These are phyloP conservation scores for Neolamprologus longior DNA, from an alignment of 2,113 vertebrate species.

Conservation along the genomic window DNA sequence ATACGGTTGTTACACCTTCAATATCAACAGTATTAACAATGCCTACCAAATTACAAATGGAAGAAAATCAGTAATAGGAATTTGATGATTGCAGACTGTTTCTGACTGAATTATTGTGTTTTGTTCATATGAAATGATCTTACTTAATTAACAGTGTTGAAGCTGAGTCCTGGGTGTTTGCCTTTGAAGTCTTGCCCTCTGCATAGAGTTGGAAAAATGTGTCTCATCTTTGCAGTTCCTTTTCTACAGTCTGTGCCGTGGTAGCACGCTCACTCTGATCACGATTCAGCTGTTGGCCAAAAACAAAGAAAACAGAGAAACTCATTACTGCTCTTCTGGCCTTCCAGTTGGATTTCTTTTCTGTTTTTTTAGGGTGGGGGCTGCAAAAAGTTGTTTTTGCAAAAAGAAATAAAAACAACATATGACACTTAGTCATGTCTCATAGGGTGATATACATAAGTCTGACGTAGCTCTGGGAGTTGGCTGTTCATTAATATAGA, in stretches of 20 bases:
- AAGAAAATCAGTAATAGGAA: background rate
- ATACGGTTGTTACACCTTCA: slow-evolving; percentile 5
- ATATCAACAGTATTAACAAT: slow-evolving; percentile 24
- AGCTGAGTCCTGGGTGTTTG: background rate
- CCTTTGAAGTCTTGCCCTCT: slow-evolving; percentile 47
- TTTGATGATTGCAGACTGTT: background rate
- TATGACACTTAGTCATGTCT: background rate
- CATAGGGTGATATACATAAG: background rate
- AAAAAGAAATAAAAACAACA: slow-evolving; percentile 3
- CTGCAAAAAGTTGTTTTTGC: background rate
- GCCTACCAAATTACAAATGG: slow-evolving; percentile 21
- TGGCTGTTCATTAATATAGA: background rate
- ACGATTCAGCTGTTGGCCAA: slow-evolving; percentile 53
- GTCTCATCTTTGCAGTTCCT: slow-evolving; percentile 17
- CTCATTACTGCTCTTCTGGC: slow-evolving; percentile 45
- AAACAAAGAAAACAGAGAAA: slow-evolving; percentile 49
- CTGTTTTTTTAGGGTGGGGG: background rate
- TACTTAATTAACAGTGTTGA: slow-evolving; percentile 36
- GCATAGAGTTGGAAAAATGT: slow-evolving; percentile 30
- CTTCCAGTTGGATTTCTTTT: slow-evolving; percentile 4
- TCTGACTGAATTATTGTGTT: slow-evolving; percentile 33
- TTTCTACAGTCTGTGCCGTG: background rate
- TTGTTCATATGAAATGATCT: slow-evolving; percentile 5
- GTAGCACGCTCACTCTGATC: slow-evolving; percentile 25
- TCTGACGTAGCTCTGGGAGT: background rate